These are phyloP conservation scores for Linnaemya tessellans DNA, from an alignment of 2,888 invertebrate genomes.

Conservation along the genomic window DNA sequence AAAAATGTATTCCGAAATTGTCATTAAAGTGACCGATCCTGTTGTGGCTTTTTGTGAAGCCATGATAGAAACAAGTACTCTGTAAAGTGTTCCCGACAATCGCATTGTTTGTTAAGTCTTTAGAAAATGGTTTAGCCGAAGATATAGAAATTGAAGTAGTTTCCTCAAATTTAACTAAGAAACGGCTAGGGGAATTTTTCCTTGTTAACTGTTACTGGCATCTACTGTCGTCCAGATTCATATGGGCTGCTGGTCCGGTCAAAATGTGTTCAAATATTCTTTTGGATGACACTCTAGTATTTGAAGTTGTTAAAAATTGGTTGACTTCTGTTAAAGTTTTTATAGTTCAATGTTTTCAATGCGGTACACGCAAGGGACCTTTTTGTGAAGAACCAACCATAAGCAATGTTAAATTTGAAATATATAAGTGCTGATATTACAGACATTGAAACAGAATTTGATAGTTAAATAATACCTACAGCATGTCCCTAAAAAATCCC, in stretches of 20 bases:
- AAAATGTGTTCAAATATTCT: conserved; percentile 97
- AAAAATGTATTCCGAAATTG: too few species aligned
- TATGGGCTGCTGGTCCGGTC: conserved; percentile 99
- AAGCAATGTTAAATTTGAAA: conserved; percentile 99
- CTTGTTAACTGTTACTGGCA: conserved; percentile 99
- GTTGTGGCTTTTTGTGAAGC: too few species aligned
- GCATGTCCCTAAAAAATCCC: conserved; percentile 99
- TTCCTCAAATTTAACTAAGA: too few species aligned
- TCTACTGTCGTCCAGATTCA: conserved; percentile 97
- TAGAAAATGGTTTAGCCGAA: too few species aligned
- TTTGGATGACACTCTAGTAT: conserved; percentile 99
- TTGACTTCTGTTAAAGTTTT: conserved; percentile 97
- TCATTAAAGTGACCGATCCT: too few species aligned
- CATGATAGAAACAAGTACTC: too few species aligned
- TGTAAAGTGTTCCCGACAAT: too few species aligned
- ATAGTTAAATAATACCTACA: conserved; percentile 93
- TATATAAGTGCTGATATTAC: conserved; percentile 99
- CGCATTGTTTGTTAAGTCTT: too few species aligned
- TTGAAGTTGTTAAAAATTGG: conserved; percentile 98
- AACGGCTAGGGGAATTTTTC: conserved; percentile 86
- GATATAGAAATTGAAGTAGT: too few species aligned
- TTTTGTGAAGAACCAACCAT: conserved; percentile 99
- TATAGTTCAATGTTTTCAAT: conserved; percentile 99
- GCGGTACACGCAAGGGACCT: conserved; percentile 99
- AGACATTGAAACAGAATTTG: conserved; percentile 97